Conservation (phyloP, 1,140 invertebrate genomes). For the Globodera ellingtonae region DNA sequence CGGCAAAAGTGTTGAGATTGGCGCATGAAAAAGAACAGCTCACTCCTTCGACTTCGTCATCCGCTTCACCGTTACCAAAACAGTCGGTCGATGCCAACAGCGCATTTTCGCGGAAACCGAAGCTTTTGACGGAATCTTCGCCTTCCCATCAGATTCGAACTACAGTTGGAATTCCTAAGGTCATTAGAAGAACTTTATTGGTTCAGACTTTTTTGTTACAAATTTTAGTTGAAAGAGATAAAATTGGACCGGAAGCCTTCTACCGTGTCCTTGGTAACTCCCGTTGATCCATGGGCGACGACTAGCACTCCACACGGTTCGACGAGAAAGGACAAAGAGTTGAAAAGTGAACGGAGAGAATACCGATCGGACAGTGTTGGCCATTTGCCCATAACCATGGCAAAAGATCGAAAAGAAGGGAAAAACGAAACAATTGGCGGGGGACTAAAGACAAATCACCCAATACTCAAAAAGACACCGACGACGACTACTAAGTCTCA, state of each 20-base stretch:
- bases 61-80: background rate
- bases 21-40: background rate
- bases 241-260: conserved; percentile 5
- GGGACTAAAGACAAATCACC: background rate
- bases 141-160: background rate
- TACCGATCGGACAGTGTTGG: background rate
- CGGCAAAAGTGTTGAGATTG: background rate
- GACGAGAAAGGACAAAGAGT: background rate
- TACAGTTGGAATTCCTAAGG: background rate
- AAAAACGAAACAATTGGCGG: background rate
- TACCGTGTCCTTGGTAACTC: background rate
- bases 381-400: background rate
- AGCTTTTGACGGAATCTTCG: background rate
- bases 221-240: background rate
- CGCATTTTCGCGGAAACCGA: background rate
- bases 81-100: background rate
- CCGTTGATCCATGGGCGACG: background rate
- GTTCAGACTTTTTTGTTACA: background rate
- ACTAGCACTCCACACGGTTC: background rate
- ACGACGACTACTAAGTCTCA: background rate
- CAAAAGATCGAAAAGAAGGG: background rate
- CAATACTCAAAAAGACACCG: background rate
- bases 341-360: background rate
- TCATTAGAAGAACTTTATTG: background rate
- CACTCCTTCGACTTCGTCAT: background rate